Conservation (phyloP, 1,140 invertebrate species). For the Andrena cerasifolii region DNA sequence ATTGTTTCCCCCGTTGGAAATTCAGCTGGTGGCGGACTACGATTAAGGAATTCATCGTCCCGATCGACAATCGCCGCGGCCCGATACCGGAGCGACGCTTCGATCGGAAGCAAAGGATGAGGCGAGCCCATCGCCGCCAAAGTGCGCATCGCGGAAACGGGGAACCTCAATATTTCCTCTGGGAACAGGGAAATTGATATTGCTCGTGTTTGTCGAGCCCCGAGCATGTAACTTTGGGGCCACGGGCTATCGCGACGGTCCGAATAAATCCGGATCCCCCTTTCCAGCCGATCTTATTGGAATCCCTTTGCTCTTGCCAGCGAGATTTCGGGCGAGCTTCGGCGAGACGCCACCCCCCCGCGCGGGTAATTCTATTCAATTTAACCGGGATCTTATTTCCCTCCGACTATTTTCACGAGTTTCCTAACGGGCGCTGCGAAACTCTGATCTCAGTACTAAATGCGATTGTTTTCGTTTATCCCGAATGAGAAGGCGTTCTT, state of each 20-base stretch:
- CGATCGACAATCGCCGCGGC: neutral
- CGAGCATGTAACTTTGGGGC: neutral
- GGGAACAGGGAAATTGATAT: conserved; percentile 12
- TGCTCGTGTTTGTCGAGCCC: neutral
- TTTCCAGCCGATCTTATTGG: neutral
- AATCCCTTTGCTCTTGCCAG: neutral
- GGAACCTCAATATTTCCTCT: conserved; percentile 1
- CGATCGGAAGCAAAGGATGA: neutral
- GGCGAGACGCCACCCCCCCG: neutral
- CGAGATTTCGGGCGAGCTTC: neutral
- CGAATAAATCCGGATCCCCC: neutral
- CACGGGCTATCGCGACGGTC: neutral
- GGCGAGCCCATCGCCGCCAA: neutral
- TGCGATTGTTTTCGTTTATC: too few relatives aligned
- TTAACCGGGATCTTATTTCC: too few relatives aligned
- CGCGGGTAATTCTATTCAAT: too few relatives aligned
- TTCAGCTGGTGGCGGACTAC: neutral
- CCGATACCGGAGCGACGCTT: neutral
- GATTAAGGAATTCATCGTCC: conserved; percentile 16
- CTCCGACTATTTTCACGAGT: too few relatives aligned
- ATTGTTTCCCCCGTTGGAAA: conserved; percentile 12
- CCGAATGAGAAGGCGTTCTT: too few relatives aligned
- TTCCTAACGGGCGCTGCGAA: too few relatives aligned
- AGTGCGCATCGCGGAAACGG: neutral
- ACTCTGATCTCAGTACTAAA: too few relatives aligned